Percentiles rank a stretch among this genome's conserved stretches.
These are phyloP conservation scores for Ecdyonurus torrentis DNA, from an alignment of 2,888 invertebrate species.

Conservation along the genomic window DNA sequence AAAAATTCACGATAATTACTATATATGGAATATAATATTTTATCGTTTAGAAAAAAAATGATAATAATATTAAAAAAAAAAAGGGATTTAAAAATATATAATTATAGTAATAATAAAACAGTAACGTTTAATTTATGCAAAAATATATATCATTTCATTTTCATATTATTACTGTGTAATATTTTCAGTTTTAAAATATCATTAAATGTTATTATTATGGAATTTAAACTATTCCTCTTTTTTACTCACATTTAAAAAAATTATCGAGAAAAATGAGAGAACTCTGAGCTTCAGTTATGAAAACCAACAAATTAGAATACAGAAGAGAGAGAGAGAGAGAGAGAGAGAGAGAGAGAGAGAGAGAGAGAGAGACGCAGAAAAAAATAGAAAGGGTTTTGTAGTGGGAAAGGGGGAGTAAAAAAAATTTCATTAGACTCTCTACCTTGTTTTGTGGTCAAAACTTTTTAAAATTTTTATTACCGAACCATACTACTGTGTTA, in stretches of 20 bases:
- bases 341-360: slow-evolving; percentile 8
- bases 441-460: slow-evolving; percentile 3
- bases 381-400: neutral
- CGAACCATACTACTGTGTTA: neutral
- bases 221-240: neutral
- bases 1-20: no score
- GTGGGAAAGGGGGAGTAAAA: neutral
- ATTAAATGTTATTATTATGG: neutral
- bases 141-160: no score
- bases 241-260: neutral
- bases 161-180: no score
- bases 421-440: slow-evolving; percentile 1
- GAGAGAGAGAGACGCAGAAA: slow-evolving; percentile 6
- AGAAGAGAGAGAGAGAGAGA: slow-evolving; percentile 7
- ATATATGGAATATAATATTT: no score
- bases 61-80: no score
- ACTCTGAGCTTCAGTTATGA: neutral
- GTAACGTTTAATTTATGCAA: no score
- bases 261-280: neutral
- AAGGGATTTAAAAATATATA: no score
- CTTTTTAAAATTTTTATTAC: slow-evolving; percentile 3
- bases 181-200: neutral
- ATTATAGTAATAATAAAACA: no score
- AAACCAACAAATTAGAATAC: neutral
- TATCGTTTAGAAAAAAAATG: no score